Conservation (phyloP, 2,797 vertebrate species). For the Ciconia nigra region DNA sequence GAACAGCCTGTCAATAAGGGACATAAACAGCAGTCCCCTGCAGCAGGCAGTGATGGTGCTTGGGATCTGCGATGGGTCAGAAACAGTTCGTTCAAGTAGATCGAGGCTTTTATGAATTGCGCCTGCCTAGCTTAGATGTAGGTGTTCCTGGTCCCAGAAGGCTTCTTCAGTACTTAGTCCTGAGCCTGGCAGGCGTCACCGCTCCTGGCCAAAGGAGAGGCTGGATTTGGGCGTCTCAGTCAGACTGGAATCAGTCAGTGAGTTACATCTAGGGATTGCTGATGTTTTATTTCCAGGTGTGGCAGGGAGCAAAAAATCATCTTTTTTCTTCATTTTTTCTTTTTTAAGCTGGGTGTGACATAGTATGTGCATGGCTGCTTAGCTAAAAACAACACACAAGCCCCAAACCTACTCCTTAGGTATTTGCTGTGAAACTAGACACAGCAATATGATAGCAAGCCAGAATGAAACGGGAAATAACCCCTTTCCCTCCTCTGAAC, state of each 20-base stretch:
- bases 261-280: neutral
- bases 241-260: neutral
- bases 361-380: neutral
- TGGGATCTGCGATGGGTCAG: conserved; percentile 14
- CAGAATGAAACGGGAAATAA: conserved; percentile 24
- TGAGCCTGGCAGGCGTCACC: conserved; percentile 13
- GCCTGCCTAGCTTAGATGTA: neutral
- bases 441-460: neutral
- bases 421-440: conserved; percentile 38
- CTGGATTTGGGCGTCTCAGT: neutral
- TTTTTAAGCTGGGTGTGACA: neutral
- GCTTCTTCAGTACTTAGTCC: neutral
- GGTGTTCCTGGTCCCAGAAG: neutral
- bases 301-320: neutral
- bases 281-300: conserved; percentile 8
- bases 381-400: neutral
- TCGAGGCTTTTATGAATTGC: neutral
- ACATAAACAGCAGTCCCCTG: neutral
- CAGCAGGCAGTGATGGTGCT: neutral
- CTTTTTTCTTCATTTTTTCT: accelerated
- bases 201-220: neutral
- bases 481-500: neutral
- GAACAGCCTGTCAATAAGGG: neutral
- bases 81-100: neutral
- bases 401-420: neutral